Conservation (phyloP, 2,113 vertebrate genomes). For the Hippocampus zosterae region DNA sequence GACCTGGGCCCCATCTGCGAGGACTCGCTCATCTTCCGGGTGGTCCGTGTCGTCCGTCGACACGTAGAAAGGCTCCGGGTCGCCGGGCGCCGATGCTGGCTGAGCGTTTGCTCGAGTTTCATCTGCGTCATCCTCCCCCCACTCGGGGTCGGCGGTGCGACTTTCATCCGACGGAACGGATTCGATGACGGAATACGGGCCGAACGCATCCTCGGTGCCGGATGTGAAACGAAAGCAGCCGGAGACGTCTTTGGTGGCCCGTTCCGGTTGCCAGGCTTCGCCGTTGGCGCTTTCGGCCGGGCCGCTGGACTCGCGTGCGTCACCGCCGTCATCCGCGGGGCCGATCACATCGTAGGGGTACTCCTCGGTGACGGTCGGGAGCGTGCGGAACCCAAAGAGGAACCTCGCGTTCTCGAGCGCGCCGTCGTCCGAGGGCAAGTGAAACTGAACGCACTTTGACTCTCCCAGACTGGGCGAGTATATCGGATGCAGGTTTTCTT, state of each 20-base stretch:
- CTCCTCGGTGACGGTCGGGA: conserved; percentile 69
- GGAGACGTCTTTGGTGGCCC: conserved; percentile 69
- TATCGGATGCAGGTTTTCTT: conserved; percentile 35
- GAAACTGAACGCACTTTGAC: conserved; percentile 29
- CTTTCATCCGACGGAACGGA: conserved; percentile 52
- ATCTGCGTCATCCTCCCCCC: conserved; percentile 48
- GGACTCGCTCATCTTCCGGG: conserved; percentile 53
- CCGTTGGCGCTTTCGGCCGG: conserved; percentile 54
- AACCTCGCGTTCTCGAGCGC: conserved; percentile 43
- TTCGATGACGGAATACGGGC: conserved; percentile 73
- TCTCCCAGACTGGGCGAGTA: conserved; percentile 23
- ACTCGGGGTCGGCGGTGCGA: conserved; percentile 63
- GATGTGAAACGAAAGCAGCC: conserved; percentile 70
- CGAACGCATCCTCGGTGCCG: conserved; percentile 69
- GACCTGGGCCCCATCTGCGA: conserved; percentile 31
- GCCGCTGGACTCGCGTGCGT: conserved; percentile 63
- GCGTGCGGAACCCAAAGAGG: conserved; percentile 61
- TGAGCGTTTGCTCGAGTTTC: conserved; percentile 43
- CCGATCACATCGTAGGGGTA: conserved; percentile 76
- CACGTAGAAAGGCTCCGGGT: conserved; percentile 68
- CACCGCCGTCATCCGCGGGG: conserved; percentile 62
- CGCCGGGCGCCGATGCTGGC: conserved; percentile 32
- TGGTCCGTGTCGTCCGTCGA: conserved; percentile 68
- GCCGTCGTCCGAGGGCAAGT: conserved; percentile 27
- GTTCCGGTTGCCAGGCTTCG: conserved; percentile 69